These are phyloP conservation scores for Flabesymbios commensalis DNA, from an alignment of 2,888 invertebrate species.

Conservation along the genomic window DNA sequence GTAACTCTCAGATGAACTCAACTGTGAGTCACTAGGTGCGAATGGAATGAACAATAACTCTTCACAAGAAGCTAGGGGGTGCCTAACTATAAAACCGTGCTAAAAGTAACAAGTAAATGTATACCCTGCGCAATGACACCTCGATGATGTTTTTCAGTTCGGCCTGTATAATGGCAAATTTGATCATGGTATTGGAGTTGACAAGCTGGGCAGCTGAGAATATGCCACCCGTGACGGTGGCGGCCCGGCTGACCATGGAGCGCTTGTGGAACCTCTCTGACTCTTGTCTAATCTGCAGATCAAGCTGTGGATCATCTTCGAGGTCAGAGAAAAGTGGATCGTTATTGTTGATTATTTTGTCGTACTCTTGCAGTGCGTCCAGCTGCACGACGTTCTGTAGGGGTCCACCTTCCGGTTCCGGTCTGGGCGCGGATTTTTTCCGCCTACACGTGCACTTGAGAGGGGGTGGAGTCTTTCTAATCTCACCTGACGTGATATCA, in stretches of 20 bases:
- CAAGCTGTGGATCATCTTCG: slow-evolving; percentile 39
- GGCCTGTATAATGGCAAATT: slow-evolving; percentile 93
- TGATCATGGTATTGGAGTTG: slow-evolving; percentile 96
- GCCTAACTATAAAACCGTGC: too few relatives aligned
- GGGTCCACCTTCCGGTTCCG: slow-evolving; percentile 54
- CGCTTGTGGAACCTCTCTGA: slow-evolving; percentile 98
- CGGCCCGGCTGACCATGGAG: slow-evolving; percentile 92
- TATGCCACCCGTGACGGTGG: slow-evolving; percentile 72
- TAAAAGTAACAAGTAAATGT: too few relatives aligned
- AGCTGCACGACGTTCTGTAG: slow-evolving; percentile 6
- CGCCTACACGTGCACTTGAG: background rate
- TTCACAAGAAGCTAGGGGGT: too few relatives aligned
- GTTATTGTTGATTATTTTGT: slow-evolving; percentile 48
- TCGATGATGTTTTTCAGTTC: slow-evolving; percentile 95
- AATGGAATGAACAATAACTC: too few relatives aligned
- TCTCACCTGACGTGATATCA: too few relatives aligned
- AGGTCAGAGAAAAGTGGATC: slow-evolving; percentile 54
- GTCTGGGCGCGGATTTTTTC: slow-evolving; percentile 26
- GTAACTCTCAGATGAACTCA: too few relatives aligned
- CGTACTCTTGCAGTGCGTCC: slow-evolving; percentile 43
- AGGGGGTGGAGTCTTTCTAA: too few relatives aligned
- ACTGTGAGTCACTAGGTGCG: too few relatives aligned
- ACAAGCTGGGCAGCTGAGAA: slow-evolving; percentile 36
- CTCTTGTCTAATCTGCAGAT: slow-evolving; percentile 57
- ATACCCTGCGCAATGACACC: slow-evolving; percentile 90